Conservation (phyloP, 2,113 vertebrate genomes). For the Macroglossus sobrinus region DNA sequence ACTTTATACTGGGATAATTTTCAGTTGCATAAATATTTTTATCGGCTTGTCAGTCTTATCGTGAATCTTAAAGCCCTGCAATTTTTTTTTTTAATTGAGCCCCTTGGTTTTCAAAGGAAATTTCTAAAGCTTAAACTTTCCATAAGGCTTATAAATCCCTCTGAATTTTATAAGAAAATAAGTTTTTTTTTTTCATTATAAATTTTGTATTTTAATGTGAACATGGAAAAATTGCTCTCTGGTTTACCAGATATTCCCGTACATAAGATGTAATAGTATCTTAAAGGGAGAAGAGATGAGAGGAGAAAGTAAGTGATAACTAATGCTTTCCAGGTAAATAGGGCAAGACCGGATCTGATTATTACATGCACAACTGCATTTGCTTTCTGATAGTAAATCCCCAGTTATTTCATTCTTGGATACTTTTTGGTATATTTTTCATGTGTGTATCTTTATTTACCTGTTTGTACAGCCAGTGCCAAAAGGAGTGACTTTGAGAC, state of each 20-base stretch:
- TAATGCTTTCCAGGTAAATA: not conserved
- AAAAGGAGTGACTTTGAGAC: not conserved
- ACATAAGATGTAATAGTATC: not conserved
- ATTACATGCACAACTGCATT: not conserved
- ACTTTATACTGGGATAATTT: not conserved
- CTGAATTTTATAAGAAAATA: constrained; percentile 3
- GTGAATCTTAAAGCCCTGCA: not conserved
- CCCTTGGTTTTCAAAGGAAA: constrained; percentile 1
- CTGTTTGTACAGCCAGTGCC: not conserved
- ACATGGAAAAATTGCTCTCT: not conserved
- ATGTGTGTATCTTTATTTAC: not conserved
- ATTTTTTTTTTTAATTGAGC: not conserved
- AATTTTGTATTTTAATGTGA: constrained; percentile 4
- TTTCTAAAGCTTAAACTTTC: constrained; percentile 26
- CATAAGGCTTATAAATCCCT: not conserved
- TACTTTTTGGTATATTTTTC: not conserved
- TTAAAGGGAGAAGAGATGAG: not conserved
- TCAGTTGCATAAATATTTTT: not conserved
- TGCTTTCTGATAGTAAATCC: not conserved
- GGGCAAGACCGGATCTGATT: not conserved
- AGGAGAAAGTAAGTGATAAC: not conserved
- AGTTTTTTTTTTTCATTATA: not conserved
- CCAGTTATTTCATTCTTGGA: not conserved
- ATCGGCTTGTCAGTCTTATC: not conserved
- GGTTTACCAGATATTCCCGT: not conserved